phyloP scores from a whole-genome alignment of 2,888 invertebrate species.

The Mayetiola destructor region DNA sequence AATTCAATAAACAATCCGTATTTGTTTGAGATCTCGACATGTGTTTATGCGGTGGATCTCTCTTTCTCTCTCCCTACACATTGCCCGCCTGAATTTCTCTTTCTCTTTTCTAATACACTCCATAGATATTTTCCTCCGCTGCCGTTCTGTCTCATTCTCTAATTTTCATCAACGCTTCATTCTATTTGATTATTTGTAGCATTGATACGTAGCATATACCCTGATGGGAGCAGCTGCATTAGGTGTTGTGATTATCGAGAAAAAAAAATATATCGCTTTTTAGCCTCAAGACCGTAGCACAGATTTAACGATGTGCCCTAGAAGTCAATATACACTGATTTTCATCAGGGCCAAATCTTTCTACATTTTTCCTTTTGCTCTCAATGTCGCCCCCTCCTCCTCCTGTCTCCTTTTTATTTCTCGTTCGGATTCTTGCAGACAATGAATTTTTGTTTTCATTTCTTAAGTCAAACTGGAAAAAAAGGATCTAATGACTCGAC shows the following conservation, averaged over 20 bases:
- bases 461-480: background rate
- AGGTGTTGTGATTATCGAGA: too few relatives aligned
- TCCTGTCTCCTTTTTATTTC: background rate
- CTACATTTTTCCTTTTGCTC: background rate
- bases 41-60: background rate
- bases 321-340: conserved; percentile 6
- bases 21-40: background rate
- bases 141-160: too few relatives aligned
- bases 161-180: too few relatives aligned
- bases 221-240: too few relatives aligned
- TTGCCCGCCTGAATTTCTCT: too few relatives aligned
- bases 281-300: conserved; percentile 3
- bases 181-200: too few relatives aligned
- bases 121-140: too few relatives aligned
- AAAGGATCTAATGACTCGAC: conserved; percentile 7
- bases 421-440: background rate
- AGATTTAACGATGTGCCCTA: conserved; percentile 4
- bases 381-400: background rate
- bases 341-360: background rate
- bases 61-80: too few relatives aligned
- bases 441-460: background rate
- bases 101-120: too few relatives aligned
- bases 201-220: too few relatives aligned
- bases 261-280: too few relatives aligned
- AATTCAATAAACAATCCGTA: conserved; percentile 8